These are phyloP conservation scores for Agrotis segetum DNA, from an alignment of 2,888 invertebrate genomes.

Conservation along the genomic window DNA sequence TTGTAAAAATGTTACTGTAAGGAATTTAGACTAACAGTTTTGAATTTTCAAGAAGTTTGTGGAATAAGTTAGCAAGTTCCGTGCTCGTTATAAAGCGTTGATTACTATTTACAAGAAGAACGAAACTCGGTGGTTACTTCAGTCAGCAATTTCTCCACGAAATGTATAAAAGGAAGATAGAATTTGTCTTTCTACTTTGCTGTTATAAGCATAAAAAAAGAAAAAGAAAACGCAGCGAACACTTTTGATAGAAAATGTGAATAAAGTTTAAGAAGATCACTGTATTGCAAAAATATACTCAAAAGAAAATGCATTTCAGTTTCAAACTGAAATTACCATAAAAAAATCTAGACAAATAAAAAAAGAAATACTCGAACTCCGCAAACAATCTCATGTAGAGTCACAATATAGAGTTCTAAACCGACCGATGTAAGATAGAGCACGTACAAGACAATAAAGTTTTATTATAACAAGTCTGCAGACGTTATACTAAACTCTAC, in stretches of 20 bases:
- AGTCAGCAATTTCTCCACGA: slow-evolving; percentile 4
- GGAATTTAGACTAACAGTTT: not conserved
- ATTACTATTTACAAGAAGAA: not conserved
- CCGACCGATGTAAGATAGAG: slow-evolving; percentile 50
- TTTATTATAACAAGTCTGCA: slow-evolving; percentile 63
- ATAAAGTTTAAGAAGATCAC: not conserved
- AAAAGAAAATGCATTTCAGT: not conserved
- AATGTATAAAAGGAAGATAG: not conserved
- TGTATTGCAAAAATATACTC: not conserved
- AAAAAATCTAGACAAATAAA: slow-evolving; percentile 8
- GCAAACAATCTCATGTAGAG: slow-evolving; percentile 33
- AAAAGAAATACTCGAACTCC: not conserved
- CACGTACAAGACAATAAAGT: slow-evolving; percentile 63
- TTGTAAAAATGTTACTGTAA: no score
- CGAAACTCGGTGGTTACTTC: slow-evolving; percentile 6
- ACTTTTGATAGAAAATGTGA: not conserved
- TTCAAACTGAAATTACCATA: slow-evolving; percentile 8
- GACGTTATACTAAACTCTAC: slow-evolving; percentile 57
- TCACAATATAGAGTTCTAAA: slow-evolving; percentile 48
- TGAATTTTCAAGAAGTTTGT: slow-evolving; percentile 4
- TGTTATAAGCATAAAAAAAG: no score
- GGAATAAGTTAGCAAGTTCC: slow-evolving; percentile 11
- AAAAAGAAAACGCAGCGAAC: slow-evolving; percentile 2
- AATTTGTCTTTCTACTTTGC: not conserved
- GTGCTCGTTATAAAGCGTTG: slow-evolving; percentile 10